Evolutionary conservation across 2,888 invertebrate species (phyloP).

Genomic region (Coenonympha glycerion): DNA sequence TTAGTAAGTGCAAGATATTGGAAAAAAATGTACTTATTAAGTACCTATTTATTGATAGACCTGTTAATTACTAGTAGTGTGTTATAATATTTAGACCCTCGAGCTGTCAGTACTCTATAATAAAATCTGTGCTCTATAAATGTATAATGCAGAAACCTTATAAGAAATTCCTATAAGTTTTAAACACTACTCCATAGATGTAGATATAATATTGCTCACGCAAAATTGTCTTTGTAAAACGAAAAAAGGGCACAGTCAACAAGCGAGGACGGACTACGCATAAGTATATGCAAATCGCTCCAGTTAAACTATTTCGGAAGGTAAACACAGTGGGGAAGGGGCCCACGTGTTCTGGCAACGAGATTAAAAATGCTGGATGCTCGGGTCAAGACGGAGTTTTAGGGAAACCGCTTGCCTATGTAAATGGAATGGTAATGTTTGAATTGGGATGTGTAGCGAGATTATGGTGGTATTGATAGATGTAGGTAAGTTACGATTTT

Average conservation of each 20-base stretch:
- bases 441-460: constrained; percentile 57
- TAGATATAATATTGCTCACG: constrained; percentile 26
- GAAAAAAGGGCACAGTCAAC: constrained; percentile 62
- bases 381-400: constrained; percentile 56
- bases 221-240: constrained; percentile 34
- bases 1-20: no score
- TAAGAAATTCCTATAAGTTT: no score
- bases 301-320: constrained; percentile 76
- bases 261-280: constrained; percentile 68
- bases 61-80: no score
- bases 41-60: no score
- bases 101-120: no score
- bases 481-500: neutral
- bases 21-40: no score
- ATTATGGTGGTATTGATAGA: constrained; percentile 43
- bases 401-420: constrained; percentile 72
- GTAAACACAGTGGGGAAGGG: constrained; percentile 66
- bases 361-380: constrained; percentile 76
- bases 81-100: no score
- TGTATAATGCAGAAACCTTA: no score
- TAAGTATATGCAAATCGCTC: constrained; percentile 75
- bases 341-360: constrained; percentile 68
- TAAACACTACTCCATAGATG: no score
- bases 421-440: constrained; percentile 62
- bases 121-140: no score